Evolutionary conservation across 2,113 vertebrate genomes (phyloP), one percentile per base, ranked within the genome.

Genomic region (Himantopus leucocephalus): DNA sequence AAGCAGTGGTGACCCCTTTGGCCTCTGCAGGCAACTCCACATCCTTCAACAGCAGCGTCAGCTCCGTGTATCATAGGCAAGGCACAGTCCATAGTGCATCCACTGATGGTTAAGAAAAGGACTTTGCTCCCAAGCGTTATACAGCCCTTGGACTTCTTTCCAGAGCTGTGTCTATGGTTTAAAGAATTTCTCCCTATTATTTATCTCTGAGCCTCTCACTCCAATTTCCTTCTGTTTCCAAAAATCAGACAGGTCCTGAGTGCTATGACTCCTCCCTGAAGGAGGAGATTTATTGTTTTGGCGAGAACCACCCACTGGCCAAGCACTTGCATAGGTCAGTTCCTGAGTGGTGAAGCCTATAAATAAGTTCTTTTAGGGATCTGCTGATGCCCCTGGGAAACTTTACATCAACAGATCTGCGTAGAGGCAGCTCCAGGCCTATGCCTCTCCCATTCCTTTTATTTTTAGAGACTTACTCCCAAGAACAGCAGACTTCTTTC

Each of bases 241-340:
- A 53, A 93, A 88, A 79, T 47, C 72, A 78, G 75, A 62, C 53
- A 89, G 78, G 37, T 53, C 10, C 21, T 82, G 81, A 92, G 58
- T 43, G 26, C 32, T 87, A 24, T 68, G 77, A 85, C 94, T 94
- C 86, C 80, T 82, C 91, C 94, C 37, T 11, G 6, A 76, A 63
- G 95, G 95, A 96, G 92, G 93, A 90, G 85, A 93, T 94, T 47
- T 93, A 22, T 58, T 85, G 77, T 85, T 95, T 82, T 96, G 87
- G 39, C 4, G 18, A 93, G 94, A 92, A 50, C 78, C 93, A 95
- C 88, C 88, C 82, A 90, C 53, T 90, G 93, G 67, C 85, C 85
- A 83, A 73, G 85, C 22, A 70, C 29, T 80, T 83, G 85, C 62
- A 76, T 67, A 95, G 94, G 93, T 95, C 96, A 93, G 60, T 91